Base-by-base conservation (phyloP, 1,140 invertebrate species). In the Bombus picipes region DNA sequence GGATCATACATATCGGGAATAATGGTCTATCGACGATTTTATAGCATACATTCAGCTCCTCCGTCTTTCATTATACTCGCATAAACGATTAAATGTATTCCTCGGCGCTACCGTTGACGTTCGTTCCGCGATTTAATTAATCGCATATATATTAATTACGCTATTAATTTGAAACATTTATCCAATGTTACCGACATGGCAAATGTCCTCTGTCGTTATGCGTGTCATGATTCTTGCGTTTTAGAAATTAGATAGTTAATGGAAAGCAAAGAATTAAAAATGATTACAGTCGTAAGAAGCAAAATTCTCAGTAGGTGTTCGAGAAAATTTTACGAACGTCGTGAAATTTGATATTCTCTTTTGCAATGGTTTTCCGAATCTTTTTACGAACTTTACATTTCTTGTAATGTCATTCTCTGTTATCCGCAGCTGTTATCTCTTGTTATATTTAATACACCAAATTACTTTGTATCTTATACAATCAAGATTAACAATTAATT, bases 21-120 rank as follows among this genome's bases (percentile, higher is more conserved):
- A 18, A 37, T 10, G 68, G 25, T 81, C 41, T 62, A 81, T 62
- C 25, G 71, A 43, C 57, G 32, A 3, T 65, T 82, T 74, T 74
- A 81, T 74, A 43, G 53, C n/a, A 43, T 22, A n/a, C n/a, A 37
- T 81, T 9, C 66, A 57, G 25, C 37, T 71, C 43, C 57, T 57
- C 34, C 28, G 18, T 39, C 79, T 81, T 82, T 74, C 70, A 37
- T 71, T 39, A 13, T 28, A 18, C 18, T 10, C 70, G 13, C 62
- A 41, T 81, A 73, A 81, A 81, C 25, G 39, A n/a, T 13, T 10
- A 53, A 53, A 28, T 5, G 28, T n/a, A n/a, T 62, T 62, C 59
- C 4, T 62, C 28, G 28, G 2, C 12, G 25, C n/a, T 59, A 59
- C 66, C 47, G 18, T 22, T 18, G 34, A 43, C 39, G 18, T 34